A percentile compares a stretch with the other conserved stretches of the same genome.
phyloP scores from a whole-genome alignment of 2,113 vertebrate genomes.

The Myodes glareolus region DNA sequence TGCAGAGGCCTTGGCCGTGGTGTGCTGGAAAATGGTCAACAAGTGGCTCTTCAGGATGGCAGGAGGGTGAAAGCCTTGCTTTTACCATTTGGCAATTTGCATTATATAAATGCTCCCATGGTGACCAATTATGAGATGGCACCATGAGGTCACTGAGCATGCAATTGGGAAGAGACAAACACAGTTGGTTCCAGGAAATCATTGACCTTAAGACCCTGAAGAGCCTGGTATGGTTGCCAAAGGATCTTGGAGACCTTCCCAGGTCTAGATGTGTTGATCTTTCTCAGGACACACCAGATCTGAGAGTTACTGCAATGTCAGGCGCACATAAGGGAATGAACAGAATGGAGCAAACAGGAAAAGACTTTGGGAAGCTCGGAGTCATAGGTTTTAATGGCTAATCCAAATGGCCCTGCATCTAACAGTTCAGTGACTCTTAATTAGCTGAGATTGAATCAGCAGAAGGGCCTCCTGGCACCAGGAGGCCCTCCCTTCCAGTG shows the following conservation, averaged over 20 bases:
- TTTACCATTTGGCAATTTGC: not conserved
- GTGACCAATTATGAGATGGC: not conserved
- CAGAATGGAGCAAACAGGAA: not conserved
- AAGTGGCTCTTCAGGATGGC: not conserved
- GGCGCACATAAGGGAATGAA: not conserved
- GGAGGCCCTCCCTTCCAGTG: slow-evolving; percentile 13
- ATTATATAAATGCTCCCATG: not conserved
- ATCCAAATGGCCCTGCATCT: slow-evolving; percentile 49
- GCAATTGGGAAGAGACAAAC: not conserved
- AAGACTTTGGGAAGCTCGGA: slow-evolving; percentile 10
- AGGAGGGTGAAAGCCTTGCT: not conserved
- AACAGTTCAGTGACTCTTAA: slow-evolving; percentile 75
- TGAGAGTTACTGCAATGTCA: not conserved
- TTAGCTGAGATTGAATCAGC: slow-evolving; percentile 72
- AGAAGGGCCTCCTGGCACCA: slow-evolving; percentile 53
- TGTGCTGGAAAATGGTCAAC: not conserved
- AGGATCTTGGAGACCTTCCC: not conserved
- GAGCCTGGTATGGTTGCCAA: not conserved
- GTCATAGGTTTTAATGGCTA: slow-evolving; percentile 52
- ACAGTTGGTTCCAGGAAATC: not conserved
- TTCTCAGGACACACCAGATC: not conserved
- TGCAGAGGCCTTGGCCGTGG: not conserved
- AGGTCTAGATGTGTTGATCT: not conserved
- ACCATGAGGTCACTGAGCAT: not conserved
- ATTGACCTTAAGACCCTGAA: not conserved